Base-by-base conservation (phyloP, 2,797 vertebrate species). In the Melanotaenia nigrans region DNA sequence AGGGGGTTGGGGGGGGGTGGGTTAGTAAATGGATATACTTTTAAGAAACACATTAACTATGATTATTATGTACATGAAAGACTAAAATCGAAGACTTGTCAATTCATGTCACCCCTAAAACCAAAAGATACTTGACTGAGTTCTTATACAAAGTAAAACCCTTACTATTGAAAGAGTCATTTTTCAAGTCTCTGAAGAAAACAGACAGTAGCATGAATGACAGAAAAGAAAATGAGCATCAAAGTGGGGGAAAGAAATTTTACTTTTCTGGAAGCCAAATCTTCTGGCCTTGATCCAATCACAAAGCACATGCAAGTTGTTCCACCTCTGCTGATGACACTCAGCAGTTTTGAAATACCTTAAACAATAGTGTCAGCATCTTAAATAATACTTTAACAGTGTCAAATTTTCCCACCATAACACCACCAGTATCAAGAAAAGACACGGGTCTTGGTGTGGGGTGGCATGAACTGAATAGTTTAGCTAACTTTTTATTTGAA, bases 11-110 rank as follows among this genome's bases (percentile, higher is more conserved):
- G 32, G 38, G 42, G 80, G 87, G 88, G 90, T 90, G 86, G 86
- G 89, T 89, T 90, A 85, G 78, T 79, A 76, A 81, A 74, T 71
- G 73, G 84, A 71, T 83, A 64, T 78, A 73, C 78, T 88, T 87
- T 88, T 82, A 59, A 83, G 66, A 60, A 89, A 85, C 70, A 85
- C 67, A 78, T 69, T 73, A 82, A 85, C 85, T 84, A 85, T 90
- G 80, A 82, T 83, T 75, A 79, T 78, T 59, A 57, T 28, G 67
- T 30, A 71, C 64, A 58, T 3, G 58, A 66, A 65, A 56, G 73
- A 85, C 9, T 24, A 33, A 82, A 73, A 47, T 32, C 1, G 4
- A 76, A 83, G 22, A 51, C 57, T 75, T 67, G 54, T 36, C 55
- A 71, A 61, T 51, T 71, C 24, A 25, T 49, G 57, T 67, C 54